phyloP scores from a whole-genome alignment of 2,797 vertebrate genomes.

The Taenioides sp. region DNA sequence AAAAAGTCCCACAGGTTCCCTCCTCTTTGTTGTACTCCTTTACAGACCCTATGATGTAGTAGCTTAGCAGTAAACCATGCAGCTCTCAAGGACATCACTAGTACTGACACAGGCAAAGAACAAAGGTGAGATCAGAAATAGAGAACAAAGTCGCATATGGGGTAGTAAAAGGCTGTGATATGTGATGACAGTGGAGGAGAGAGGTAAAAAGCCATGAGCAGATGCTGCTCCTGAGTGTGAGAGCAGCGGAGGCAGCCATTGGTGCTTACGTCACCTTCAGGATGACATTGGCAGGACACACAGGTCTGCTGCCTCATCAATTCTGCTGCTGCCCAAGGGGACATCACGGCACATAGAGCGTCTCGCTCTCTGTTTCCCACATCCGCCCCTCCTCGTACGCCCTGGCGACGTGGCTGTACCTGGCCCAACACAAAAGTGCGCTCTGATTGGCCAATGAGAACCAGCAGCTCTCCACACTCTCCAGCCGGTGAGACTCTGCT shows the following conservation, averaged over 20 bases:
- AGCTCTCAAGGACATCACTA: slow-evolving; percentile 73
- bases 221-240: slow-evolving; percentile 35
- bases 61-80: slow-evolving; percentile 53
- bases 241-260: slow-evolving; percentile 48
- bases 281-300: slow-evolving; percentile 79
- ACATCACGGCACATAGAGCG: slow-evolving; percentile 47
- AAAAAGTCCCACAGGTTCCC: slow-evolving; percentile 55
- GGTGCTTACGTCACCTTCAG: slow-evolving; percentile 76
- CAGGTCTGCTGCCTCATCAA: slow-evolving; percentile 81
- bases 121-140: slow-evolving; percentile 17
- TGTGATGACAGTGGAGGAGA: slow-evolving; percentile 24
- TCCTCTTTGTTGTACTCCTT: slow-evolving; percentile 51
- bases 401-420: slow-evolving; percentile 66
- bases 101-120: slow-evolving; percentile 30
- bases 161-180: slow-evolving; percentile 21
- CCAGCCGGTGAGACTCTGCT: slow-evolving; percentile 72
- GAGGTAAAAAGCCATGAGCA: slow-evolving; percentile 13
- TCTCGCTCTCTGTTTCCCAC: slow-evolving; percentile 18
- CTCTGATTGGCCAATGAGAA: slow-evolving; percentile 67
- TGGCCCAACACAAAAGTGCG: slow-evolving; percentile 69
- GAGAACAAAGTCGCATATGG: slow-evolving; percentile 12
- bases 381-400: slow-evolving; percentile 19
- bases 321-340: slow-evolving; percentile 69
- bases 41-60: slow-evolving; percentile 32
- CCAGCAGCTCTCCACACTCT: slow-evolving; percentile 57